Evolutionary conservation across 2,797 vertebrate species (phyloP).

Genomic region (Hephaestus fuliginosus): DNA sequence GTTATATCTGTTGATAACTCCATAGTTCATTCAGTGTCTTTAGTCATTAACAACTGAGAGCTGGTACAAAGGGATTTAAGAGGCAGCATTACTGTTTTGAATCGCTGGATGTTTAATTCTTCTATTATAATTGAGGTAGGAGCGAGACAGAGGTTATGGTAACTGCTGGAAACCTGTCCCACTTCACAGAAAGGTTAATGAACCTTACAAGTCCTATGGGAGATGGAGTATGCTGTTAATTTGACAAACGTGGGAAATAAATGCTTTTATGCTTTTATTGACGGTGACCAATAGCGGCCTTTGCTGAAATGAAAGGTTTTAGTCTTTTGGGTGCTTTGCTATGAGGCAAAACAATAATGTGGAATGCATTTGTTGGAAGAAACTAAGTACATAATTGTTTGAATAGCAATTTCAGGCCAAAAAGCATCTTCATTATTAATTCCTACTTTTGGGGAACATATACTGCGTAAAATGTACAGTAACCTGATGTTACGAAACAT

Average conservation of each 20-base stretch:
- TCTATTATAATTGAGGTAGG: slow-evolving; percentile 91
- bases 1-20: slow-evolving; percentile 80
- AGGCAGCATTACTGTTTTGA: slow-evolving; percentile 86
- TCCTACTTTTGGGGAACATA: slow-evolving; percentile 86
- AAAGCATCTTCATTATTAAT: slow-evolving; percentile 92
- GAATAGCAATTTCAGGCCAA: slow-evolving; percentile 89
- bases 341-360: slow-evolving; percentile 89
- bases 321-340: slow-evolving; percentile 89
- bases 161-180: slow-evolving; percentile 89
- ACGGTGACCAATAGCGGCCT: slow-evolving; percentile 90
- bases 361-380: slow-evolving; percentile 90
- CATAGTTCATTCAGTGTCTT: slow-evolving; percentile 83
- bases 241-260: slow-evolving; percentile 92
- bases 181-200: slow-evolving; percentile 90
- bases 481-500: slow-evolving; percentile 77
- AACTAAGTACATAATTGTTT: slow-evolving; percentile 93
- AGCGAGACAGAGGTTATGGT: slow-evolving; percentile 89
- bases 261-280: slow-evolving; percentile 94
- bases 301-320: slow-evolving; percentile 92
- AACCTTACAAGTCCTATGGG: slow-evolving; percentile 91
- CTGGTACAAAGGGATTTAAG: slow-evolving; percentile 87
- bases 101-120: slow-evolving; percentile 90
- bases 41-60: slow-evolving; percentile 86
- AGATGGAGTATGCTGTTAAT: slow-evolving; percentile 92
- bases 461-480: slow-evolving; percentile 84